Base-by-base conservation (phyloP, 2,888 invertebrate genomes). In the Leptopilina syphax region DNA sequence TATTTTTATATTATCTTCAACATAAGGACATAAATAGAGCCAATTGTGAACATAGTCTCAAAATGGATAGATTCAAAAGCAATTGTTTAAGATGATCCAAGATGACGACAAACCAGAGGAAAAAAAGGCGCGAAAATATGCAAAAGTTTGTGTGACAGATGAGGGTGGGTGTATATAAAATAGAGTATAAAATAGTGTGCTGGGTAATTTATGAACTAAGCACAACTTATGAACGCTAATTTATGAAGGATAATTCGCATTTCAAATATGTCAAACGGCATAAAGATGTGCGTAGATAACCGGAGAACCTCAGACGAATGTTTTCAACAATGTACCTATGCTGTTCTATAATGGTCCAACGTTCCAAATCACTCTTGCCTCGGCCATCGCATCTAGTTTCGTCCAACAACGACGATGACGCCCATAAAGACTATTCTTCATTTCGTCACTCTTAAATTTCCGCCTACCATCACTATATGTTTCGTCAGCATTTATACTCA, bases 301-400 rank as follows among this genome's bases (percentile, higher is more conserved):
- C 73, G 12, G 57, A 27, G 79, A 41, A 54, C 57, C 78, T 81
- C 76, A 82, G 88, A 83, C 89, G 86, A 85, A 90, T 89, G 90
- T 90, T 91, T 91, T 90, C 88, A 88, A 89, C 90, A 89, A 90
- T 85, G 88, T 89, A 84, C 81, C 89, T 90, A 89, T 87, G 85
- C 87, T 85, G 88, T 91, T 91, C 91, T 91, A 91, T 91, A 90
- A 90, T 84, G 82, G 91, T 89, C 87, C 87, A 83, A 88, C 88
- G 90, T 88, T 90, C 90, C 88, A 89, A 91, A 91, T 90, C 88
- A 89, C 88, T 87, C 85, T 85, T 85, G 87, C 82, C 87, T 85
- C 83, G 82, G 81, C 85, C 85, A 84, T 84, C 83, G 78, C 82
- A 79, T 81, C 79, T 82, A 80, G 81, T 80, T 76, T 80, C 81